These are phyloP conservation scores for Diadema setosum DNA, from an alignment of 35 echinoderm and acorn worm genomes.

Conservation along the genomic window DNA sequence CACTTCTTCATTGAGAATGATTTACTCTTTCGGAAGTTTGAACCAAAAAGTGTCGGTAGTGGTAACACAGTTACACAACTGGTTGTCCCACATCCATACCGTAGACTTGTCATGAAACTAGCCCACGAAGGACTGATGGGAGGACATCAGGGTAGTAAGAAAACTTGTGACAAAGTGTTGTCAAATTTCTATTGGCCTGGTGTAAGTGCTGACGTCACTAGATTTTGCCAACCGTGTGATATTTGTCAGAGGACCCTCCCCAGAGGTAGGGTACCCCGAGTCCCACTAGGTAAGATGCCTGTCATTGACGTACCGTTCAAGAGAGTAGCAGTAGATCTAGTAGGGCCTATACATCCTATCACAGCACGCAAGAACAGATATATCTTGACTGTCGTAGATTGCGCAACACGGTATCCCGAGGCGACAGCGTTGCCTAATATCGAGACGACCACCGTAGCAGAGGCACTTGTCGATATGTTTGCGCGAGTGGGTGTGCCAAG, in stretches of 20 bases:
- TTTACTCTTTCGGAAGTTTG: slow-evolving; percentile 16
- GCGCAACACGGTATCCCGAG: slow-evolving; percentile 33
- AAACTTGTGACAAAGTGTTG: slow-evolving; percentile 29
- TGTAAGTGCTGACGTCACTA: slow-evolving; percentile 21
- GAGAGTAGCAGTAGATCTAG: slow-evolving; percentile 24
- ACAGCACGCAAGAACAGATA: slow-evolving; percentile 24
- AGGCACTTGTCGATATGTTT: slow-evolving; percentile 47
- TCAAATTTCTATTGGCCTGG: slow-evolving; percentile 51
- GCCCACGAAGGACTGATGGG: slow-evolving; percentile 52
- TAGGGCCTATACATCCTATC: slow-evolving; percentile 34
- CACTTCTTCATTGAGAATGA: slow-evolving; percentile 7
- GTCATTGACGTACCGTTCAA: slow-evolving; percentile 38
- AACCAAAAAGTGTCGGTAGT: background rate
- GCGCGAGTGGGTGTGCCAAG: slow-evolving; percentile 3
- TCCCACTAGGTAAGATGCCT: slow-evolving; percentile 47
- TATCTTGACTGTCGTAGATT: slow-evolving; percentile 21
- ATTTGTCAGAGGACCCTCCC: slow-evolving; percentile 29
- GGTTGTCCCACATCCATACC: slow-evolving; percentile 16
- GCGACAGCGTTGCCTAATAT: background rate
- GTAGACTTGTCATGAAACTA: slow-evolving; percentile 24
- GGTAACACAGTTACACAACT: slow-evolving; percentile 32
- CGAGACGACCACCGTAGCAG: slow-evolving; percentile 36
- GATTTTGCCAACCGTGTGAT: slow-evolving; percentile 51
- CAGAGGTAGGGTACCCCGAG: slow-evolving; percentile 22
- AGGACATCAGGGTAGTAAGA: slow-evolving; percentile 49